These are phyloP conservation scores for Ifrita kowaldi DNA, from an alignment of 2,113 vertebrate genomes.

Conservation along the genomic window DNA sequence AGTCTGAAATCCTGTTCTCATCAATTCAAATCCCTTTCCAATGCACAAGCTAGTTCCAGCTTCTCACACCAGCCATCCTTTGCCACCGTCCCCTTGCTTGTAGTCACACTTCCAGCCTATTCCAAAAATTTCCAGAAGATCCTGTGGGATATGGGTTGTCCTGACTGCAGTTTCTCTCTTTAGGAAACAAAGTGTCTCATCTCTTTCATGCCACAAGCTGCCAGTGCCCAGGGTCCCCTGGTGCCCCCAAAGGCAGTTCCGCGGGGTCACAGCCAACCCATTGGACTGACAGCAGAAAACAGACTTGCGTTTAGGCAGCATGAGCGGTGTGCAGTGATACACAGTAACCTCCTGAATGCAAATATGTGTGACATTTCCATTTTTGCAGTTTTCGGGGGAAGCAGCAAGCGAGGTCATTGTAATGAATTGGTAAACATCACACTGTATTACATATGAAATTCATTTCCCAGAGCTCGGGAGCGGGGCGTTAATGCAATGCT, in stretches of 20 bases:
- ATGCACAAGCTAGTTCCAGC: background rate
- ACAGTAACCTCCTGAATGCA: slow-evolving; percentile 54
- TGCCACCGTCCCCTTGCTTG: background rate
- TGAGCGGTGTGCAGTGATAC: slow-evolving; percentile 21
- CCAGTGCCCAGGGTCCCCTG: background rate
- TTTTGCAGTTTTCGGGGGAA: slow-evolving; percentile 34
- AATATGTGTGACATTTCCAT: slow-evolving; percentile 60
- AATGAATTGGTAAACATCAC: slow-evolving; percentile 62
- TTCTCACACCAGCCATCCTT: background rate
- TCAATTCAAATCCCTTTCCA: background rate
- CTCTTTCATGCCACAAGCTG: background rate
- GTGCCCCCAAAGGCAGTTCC: background rate
- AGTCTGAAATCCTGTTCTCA: background rate
- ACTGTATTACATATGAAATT: slow-evolving; percentile 25
- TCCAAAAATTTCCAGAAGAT: background rate
- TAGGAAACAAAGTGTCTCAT: background rate
- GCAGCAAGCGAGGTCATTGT: slow-evolving; percentile 44
- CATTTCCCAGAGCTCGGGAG: slow-evolving; percentile 17
- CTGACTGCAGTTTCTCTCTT: background rate
- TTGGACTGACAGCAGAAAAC: background rate
- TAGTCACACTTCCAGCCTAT: background rate
- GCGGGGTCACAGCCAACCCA: background rate
- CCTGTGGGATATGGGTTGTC: background rate
- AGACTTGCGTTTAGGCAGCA: slow-evolving; percentile 47
- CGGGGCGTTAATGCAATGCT: slow-evolving; percentile 9